Evolutionary conservation across 37 sponge, comb jelly and placozoan species (phyloP).

Genomic region (Spongilla lacustris): DNA sequence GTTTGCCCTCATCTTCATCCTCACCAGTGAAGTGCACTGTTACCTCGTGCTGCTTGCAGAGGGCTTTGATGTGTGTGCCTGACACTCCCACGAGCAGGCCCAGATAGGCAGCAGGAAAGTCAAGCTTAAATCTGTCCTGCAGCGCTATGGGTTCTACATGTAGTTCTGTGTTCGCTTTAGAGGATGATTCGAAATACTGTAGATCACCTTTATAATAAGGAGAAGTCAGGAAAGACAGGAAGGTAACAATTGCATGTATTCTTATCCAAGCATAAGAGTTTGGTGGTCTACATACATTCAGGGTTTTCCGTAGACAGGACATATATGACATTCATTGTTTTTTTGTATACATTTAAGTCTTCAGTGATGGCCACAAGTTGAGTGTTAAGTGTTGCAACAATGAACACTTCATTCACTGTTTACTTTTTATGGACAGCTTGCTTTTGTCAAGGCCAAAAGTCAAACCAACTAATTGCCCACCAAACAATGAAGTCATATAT

Average conservation of each 20-base stretch:
- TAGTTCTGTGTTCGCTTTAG: not conserved
- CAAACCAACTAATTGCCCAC: too few species aligned
- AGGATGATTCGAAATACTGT: not conserved
- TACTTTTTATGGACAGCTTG: too few species aligned
- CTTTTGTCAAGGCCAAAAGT: too few species aligned
- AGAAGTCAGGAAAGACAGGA: not conserved
- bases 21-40: not conserved
- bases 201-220: not conserved
- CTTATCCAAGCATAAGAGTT: not conserved
- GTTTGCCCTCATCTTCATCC: not conserved
- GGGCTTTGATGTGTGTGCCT: constrained; percentile 13
- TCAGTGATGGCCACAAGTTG: too few species aligned
- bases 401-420: too few species aligned
- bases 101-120: not conserved
- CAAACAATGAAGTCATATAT: too few species aligned
- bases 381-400: too few species aligned
- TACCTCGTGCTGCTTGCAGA: constrained; percentile 4
- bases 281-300: not conserved
- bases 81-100: not conserved
- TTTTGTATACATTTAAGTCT: too few species aligned
- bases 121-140: not conserved
- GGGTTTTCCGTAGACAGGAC: too few species aligned
- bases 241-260: not conserved
- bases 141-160: not conserved
- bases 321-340: too few species aligned